Base-by-base conservation (phyloP, 2,797 vertebrate genomes). In the Neostethus bicornis region DNA sequence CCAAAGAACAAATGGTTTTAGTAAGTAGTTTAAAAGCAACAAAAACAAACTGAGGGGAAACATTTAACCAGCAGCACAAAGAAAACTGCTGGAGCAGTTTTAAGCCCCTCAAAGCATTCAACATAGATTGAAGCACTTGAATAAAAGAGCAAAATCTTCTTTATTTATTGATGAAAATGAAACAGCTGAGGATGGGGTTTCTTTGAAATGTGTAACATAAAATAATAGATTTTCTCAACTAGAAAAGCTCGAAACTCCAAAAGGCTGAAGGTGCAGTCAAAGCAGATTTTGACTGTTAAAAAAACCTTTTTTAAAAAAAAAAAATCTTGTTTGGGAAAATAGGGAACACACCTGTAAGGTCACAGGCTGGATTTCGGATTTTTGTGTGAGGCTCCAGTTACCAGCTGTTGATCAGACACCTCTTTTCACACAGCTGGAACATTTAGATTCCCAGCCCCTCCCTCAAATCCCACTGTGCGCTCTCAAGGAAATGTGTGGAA, bases 401-500 rank as follows among this genome's bases (percentile, higher is more conserved):
- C 83, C 74, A 75, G 80, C 81, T 84, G 85, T 80, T 87, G 78
- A 85, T 88, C 85, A 85, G 85, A 85, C 73, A 58, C 80, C 85
- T 79, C 79, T 84, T 88, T 87, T 86, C 84, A 88, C 78, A 73
- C 78, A 80, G 81, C 80, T 70, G 87, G 81, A 64, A 72, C 87
- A 81, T 87, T 87, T 80, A 87, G 85, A 85, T 80, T 82, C 87
- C 74, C 75, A 51, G 78, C 80, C 84, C 90, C 89, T 89, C 89
- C 86, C 82, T 85, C 80, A 85, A 87, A 85, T 88, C 88, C 85
- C 85, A 85, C 84, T 81, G 87, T 88, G 82, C 83, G 86, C 87
- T 90, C 88, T 90, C 86, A 88, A 92, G 90, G 84, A 91, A 91
- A 91, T 77, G 88, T 84, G 80, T 90, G 87, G 82, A 93, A 92